Conservation (phyloP, 2,113 vertebrate genomes). For the Onychorhynchus coronatus region DNA sequence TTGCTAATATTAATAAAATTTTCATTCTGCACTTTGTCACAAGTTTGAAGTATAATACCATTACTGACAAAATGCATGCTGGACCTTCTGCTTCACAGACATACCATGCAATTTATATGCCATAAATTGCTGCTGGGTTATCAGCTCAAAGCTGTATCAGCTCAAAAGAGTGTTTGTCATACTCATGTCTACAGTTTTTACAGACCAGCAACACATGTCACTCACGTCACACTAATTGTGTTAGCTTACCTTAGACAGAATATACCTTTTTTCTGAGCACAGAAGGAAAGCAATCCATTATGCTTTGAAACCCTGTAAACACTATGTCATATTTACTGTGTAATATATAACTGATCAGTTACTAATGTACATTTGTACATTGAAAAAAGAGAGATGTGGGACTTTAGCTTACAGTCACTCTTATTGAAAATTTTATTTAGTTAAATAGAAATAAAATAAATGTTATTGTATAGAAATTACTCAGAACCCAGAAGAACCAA, state of each 20-base stretch:
- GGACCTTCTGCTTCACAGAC: background rate
- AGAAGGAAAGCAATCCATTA: no score
- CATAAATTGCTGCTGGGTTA: background rate
- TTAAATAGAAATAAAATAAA: background rate
- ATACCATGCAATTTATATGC: background rate
- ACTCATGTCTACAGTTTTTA: background rate
- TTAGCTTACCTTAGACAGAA: background rate
- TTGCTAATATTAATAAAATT: background rate
- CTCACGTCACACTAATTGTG: background rate
- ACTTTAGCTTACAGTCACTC: no score
- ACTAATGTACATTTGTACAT: no score
- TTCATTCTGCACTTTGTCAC: background rate
- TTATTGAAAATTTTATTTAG: no score
- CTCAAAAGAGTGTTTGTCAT: background rate
- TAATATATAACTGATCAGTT: no score
- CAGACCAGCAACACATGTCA: fast-evolving
- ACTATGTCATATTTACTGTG: no score
- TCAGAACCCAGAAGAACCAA: background rate
- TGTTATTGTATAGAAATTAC: background rate
- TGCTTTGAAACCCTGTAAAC: no score
- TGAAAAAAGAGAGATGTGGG: no score
- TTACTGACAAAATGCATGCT: background rate
- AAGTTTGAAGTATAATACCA: background rate
- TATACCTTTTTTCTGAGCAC: no score
- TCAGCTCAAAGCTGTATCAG: background rate